A percentile compares a stretch with the other conserved stretches of the same genome.
Evolutionary conservation across 2,888 invertebrate species (phyloP).

Genomic region (Habrosyne pyritoides): DNA sequence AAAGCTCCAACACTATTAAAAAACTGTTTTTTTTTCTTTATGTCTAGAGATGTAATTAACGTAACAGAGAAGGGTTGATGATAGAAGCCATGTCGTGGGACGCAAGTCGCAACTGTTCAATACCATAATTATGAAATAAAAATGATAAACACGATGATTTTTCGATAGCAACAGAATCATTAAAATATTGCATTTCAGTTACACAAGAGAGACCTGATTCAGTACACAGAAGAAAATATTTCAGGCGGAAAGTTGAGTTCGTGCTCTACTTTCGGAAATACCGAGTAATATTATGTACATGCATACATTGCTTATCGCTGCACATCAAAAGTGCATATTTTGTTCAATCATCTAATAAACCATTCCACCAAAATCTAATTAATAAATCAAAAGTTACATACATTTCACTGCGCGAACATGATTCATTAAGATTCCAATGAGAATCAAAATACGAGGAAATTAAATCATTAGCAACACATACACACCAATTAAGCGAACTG

Average conservation of each 20-base stretch:
- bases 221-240: background rate
- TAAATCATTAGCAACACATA: conserved; percentile 32
- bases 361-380: background rate
- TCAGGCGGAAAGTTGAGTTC: background rate
- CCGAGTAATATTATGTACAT: background rate
- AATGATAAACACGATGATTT: no score
- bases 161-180: no score
- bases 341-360: background rate
- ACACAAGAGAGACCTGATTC: background rate
- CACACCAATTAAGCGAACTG: conserved; percentile 22
- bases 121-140: no score
- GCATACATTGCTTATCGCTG: background rate
- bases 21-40: no score
- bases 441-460: conserved; percentile 21
- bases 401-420: conserved; percentile 13
- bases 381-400: background rate
- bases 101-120: no score
- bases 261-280: background rate
- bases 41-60: no score
- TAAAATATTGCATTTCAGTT: no score
- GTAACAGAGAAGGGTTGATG: no score
- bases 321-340: background rate
- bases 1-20: no score
- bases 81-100: no score
- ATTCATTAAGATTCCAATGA: conserved; percentile 25